These are phyloP conservation scores for Cebus imitator DNA, from an alignment of 2,113 vertebrate genomes.

Conservation along the genomic window DNA sequence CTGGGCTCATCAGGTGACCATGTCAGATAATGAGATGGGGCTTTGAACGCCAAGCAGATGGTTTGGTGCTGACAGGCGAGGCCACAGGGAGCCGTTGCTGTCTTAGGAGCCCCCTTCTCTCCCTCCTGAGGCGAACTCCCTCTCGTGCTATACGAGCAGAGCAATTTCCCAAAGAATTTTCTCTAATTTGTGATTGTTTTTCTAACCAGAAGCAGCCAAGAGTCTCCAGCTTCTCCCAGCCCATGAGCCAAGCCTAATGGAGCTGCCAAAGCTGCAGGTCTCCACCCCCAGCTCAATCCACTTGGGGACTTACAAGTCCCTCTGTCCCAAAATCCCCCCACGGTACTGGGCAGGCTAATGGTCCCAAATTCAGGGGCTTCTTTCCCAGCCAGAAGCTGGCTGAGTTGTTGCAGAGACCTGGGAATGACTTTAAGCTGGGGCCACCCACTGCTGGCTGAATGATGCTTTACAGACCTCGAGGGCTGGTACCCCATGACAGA, in stretches of 20 bases:
- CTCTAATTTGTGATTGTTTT: slow-evolving; percentile 77
- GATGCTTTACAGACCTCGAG: neutral
- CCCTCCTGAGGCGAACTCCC: slow-evolving; percentile 31
- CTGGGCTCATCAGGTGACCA: neutral
- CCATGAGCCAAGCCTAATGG: neutral
- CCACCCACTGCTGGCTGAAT: neutral
- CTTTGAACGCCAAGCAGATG: slow-evolving; percentile 36
- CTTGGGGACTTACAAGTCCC: neutral
- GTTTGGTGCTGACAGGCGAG: neutral
- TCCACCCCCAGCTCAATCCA: neutral
- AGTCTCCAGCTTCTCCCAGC: slow-evolving; percentile 58
- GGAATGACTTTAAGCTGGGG: neutral
- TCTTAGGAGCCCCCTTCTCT: slow-evolving; percentile 7
- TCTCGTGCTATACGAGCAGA: neutral
- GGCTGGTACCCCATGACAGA: neutral
- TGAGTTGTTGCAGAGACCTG: neutral
- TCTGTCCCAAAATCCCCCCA: neutral
- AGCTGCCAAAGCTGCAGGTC: slow-evolving; percentile 10
- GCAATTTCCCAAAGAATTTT: slow-evolving; percentile 73
- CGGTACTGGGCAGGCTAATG: neutral
- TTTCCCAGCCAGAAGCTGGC: neutral
- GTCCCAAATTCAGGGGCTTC: neutral
- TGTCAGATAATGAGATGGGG: neutral
- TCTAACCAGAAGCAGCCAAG: slow-evolving; percentile 66
- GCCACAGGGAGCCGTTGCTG: slow-evolving; percentile 35